Percentiles rank a stretch among this genome's conserved stretches.
These are phyloP conservation scores for Falco peregrinus DNA, from an alignment of 2,797 vertebrate genomes.

Conservation along the genomic window DNA sequence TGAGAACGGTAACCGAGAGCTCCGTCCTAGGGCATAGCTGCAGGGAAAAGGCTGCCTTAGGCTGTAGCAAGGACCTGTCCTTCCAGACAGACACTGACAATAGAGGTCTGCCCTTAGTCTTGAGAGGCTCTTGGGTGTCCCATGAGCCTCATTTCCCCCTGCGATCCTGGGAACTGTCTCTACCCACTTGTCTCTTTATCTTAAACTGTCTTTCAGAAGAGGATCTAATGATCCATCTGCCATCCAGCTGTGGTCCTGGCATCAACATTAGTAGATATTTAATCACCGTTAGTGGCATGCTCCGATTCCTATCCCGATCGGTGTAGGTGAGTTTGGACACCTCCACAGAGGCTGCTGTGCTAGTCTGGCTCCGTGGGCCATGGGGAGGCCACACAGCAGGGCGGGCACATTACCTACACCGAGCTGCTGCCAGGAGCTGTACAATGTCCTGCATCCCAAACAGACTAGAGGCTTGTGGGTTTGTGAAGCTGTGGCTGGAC, in stretches of 20 bases:
- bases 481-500: neutral
- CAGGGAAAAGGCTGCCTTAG: neutral
- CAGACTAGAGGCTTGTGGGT: neutral
- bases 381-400: neutral
- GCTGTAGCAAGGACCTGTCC: neutral
- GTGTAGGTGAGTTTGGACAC: neutral
- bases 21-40: neutral
- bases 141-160: neutral
- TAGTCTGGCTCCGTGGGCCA: neutral
- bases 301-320: neutral
- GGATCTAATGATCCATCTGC: neutral
- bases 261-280: neutral
- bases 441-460: neutral
- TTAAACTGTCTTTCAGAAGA: neutral
- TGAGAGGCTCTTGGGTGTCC: neutral
- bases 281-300: accelerated
- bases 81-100: neutral
- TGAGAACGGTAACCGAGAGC: neutral
- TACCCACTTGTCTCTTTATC: neutral
- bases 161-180: neutral
- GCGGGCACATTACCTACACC: neutral
- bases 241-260: neutral
- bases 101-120: neutral
- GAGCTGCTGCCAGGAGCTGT: neutral
- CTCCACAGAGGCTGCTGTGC: neutral